Evolutionary conservation across 2,888 invertebrate species (phyloP), one percentile per base, ranked within the genome.

Genomic region (Aporophyla lueneburgensis): DNA sequence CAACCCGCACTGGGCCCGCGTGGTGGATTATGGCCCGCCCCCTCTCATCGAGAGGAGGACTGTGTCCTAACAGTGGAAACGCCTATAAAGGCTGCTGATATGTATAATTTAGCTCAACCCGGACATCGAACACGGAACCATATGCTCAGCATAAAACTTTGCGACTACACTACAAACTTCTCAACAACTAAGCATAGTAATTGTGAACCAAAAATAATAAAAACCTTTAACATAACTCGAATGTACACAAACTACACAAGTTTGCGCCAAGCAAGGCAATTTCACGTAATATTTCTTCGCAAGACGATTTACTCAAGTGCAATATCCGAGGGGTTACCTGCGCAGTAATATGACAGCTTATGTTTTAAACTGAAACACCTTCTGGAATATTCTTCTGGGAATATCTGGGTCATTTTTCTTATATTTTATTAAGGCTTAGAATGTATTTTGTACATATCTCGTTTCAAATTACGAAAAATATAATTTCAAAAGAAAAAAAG

Each of bases 291-390:
- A 86, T 84, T 78, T 88, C 84, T 84, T 74, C 78, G 56, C 53
- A 46, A 84, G 76, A 75, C 84, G 84, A 86, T 86, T 86, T 86
- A 84, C 84, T 84, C 74, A 66, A 78, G 85, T 71, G 81, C 85
- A 88, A 84, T 86, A 84, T 87, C 74, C 81, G 63, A 59, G 54
- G 71, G 70, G 74, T 70, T 76, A 80, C 76, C 76, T 80, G 65
- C 33, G 10, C 66, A n/a, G 76, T 82, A 74, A 87, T 85, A 76
- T 72, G 86, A 78, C 83, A 74, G 79, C 86, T 87, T 87, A 85
- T 78, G 83, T 81, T 83, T 83, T 66, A 65, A 82, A 76, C 67
- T 69, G 46, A 59, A 85, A 87, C 78, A 78, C 59, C 24, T 74
- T 24, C n/a, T 12, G 33, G 53, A 58, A 78, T 74, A 65, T 83